phyloP scores from a whole-genome alignment of 2,113 vertebrate genomes.

The Corythoichthys intestinalis region DNA sequence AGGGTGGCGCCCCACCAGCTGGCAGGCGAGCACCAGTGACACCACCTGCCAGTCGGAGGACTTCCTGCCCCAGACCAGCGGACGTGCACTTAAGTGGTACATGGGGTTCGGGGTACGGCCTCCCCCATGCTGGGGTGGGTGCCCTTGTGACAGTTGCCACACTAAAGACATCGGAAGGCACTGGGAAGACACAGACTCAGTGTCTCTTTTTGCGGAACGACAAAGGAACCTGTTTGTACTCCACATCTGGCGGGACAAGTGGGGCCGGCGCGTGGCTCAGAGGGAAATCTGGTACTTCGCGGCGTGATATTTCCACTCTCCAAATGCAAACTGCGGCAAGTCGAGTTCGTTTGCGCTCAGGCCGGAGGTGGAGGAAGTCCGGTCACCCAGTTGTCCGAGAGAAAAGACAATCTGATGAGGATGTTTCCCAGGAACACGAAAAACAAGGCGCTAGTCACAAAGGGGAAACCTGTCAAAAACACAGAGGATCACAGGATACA shows the following conservation, averaged over 20 bases:
- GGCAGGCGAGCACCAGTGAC: constrained; percentile 36
- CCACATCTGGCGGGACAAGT: constrained; percentile 31
- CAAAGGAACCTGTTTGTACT: constrained; percentile 67
- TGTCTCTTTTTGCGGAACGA: constrained; percentile 71
- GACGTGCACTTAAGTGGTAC: constrained; percentile 48
- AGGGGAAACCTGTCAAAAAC: not conserved
- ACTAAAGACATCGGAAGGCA: constrained; percentile 70
- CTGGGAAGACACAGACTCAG: constrained; percentile 72
- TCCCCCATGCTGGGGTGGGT: constrained; percentile 58
- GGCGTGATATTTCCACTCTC: constrained; percentile 27
- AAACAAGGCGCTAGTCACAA: not conserved
- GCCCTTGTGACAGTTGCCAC: constrained; percentile 73
- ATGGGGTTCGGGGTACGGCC: constrained; percentile 54
- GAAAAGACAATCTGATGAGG: constrained; percentile 26
- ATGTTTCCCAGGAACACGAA: constrained; percentile 28
- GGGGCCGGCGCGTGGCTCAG: constrained; percentile 55
- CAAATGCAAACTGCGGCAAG: constrained; percentile 34
- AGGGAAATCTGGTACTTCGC: constrained; percentile 40
- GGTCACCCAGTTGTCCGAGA: constrained; percentile 34
- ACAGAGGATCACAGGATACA: not conserved
- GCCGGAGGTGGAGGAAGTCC: constrained; percentile 72
- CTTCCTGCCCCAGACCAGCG: constrained; percentile 46
- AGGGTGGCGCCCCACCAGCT: constrained; percentile 32
- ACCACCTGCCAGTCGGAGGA: constrained; percentile 21
- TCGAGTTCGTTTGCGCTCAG: constrained; percentile 55